Conservation (phyloP, 1,140 invertebrate species). For the Pseudachorutes palmiensis region DNA sequence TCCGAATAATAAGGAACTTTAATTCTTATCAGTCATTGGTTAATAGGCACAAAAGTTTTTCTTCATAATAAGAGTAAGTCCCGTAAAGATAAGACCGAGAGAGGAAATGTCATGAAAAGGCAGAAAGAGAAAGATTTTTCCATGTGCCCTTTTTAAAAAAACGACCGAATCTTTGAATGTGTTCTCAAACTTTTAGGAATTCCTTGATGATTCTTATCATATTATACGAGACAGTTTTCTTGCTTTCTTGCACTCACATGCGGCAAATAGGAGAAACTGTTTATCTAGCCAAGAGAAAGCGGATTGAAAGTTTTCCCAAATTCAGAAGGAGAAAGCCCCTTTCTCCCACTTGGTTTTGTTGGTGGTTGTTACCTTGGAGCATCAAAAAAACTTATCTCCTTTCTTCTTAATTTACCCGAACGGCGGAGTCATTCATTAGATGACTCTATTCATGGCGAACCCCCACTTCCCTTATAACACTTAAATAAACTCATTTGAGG, state of each 20-base stretch:
- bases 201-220: slow-evolving; percentile 9
- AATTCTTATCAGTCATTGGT: not conserved
- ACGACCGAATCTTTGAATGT: not conserved
- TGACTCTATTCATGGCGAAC: not conserved
- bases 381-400: slow-evolving; percentile 5
- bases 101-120: not conserved
- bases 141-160: not conserved
- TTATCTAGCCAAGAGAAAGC: not conserved
- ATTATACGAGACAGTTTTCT: not conserved
- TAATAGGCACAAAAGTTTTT: not conserved
- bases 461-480: not conserved
- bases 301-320: slow-evolving; percentile 8
- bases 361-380: slow-evolving; percentile 1
- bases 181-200: slow-evolving; percentile 11
- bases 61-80: not conserved
- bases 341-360: not conserved
- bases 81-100: not conserved
- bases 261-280: not conserved
- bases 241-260: not conserved
- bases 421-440: slow-evolving; percentile 7
- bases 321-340: not conserved
- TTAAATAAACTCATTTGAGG: slow-evolving; percentile 10
- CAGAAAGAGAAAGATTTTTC: not conserved
- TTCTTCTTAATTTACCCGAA: slow-evolving; percentile 2
- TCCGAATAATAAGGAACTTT: too few relatives aligned